Conservation (phyloP, 2,797 vertebrate genomes). For the Coluber constrictor region DNA sequence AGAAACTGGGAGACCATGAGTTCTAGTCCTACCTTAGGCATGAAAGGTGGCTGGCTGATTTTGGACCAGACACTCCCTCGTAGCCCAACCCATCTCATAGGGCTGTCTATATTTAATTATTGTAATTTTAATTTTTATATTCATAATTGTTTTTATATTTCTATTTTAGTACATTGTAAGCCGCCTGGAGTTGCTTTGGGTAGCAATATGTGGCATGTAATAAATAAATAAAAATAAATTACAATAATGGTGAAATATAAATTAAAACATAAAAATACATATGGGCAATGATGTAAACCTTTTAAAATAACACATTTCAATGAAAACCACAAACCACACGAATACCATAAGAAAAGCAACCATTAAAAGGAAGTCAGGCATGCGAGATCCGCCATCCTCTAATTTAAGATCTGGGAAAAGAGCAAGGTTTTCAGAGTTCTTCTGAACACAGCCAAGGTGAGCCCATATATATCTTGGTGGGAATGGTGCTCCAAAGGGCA, state of each 20-base stretch:
- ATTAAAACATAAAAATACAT: not conserved
- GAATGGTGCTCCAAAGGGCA: not conserved
- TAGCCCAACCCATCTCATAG: not conserved
- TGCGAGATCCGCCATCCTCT: not conserved
- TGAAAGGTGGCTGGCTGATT: not conserved
- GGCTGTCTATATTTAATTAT: not conserved
- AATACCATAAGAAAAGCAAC: not conserved
- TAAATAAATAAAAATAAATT: not conserved
- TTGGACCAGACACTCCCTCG: not conserved
- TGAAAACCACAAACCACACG: not conserved
- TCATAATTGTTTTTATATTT: not conserved
- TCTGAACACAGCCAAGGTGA: not conserved
- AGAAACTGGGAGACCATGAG: too few relatives aligned
- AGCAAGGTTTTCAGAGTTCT: not conserved
- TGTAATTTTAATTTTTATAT: too few relatives aligned
- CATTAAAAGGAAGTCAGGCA: not conserved
- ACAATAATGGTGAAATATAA: not conserved
- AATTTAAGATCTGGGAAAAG: not conserved
- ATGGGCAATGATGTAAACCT: not conserved
- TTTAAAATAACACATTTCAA: not conserved
- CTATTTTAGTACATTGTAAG: not conserved
- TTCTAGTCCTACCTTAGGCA: not conserved
- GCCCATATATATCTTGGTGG: not conserved
- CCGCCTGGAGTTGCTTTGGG: not conserved
- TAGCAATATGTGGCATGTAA: not conserved